Evolutionary conservation across 2,888 invertebrate genomes (phyloP).

Genomic region (Shargacucullia verbasci): DNA sequence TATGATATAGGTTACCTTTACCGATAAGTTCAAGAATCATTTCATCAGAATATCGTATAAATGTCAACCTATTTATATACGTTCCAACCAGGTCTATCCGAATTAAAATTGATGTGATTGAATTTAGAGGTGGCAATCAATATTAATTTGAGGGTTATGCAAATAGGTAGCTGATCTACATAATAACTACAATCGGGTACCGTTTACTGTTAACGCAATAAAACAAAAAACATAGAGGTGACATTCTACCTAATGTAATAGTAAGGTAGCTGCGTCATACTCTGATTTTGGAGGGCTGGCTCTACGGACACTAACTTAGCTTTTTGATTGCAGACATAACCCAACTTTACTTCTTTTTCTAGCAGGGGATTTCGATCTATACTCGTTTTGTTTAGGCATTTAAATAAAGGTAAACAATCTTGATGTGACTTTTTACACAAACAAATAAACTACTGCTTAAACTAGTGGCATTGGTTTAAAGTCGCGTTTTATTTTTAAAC

Average conservation of each 20-base stretch:
- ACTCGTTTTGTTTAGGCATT: too few relatives aligned
- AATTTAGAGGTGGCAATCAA: conserved; percentile 43
- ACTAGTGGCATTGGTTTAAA: too few relatives aligned
- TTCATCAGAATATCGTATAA: conserved; percentile 55
- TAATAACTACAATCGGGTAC: conserved; percentile 17
- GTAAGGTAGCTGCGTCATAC: too few relatives aligned
- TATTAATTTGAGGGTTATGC: conserved; percentile 46
- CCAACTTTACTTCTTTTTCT: too few relatives aligned
- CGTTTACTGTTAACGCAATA: conserved; percentile 26
- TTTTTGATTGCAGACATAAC: too few relatives aligned
- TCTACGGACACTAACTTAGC: too few relatives aligned
- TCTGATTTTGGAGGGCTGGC: too few relatives aligned
- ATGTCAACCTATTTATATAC: conserved; percentile 49
- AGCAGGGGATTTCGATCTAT: too few relatives aligned
- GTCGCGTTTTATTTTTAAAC: too few relatives aligned
- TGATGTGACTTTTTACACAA: too few relatives aligned
- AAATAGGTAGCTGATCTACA: conserved; percentile 44
- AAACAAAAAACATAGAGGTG: conserved; percentile 34
- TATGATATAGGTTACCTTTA: conserved; percentile 56
- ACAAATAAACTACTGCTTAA: too few relatives aligned
- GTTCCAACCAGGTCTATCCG: neutral
- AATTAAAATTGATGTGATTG: conserved; percentile 34
- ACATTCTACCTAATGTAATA: neutral
- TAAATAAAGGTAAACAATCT: too few relatives aligned
- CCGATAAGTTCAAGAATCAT: conserved; percentile 60